phyloP scores from a whole-genome alignment of 2,113 vertebrate genomes.

The Physeter macrocephalus region DNA sequence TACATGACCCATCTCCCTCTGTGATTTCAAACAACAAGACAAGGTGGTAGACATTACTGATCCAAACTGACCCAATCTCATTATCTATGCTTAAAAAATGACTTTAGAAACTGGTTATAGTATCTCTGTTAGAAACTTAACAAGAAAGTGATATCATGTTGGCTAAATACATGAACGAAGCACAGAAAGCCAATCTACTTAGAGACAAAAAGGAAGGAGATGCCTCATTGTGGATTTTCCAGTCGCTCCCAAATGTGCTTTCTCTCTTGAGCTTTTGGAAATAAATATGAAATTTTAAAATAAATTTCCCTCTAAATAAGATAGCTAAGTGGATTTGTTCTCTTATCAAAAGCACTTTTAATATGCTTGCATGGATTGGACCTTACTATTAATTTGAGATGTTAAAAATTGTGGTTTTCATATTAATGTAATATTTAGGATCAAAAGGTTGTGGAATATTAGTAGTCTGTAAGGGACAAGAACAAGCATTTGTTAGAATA shows the following conservation, averaged over 20 bases:
- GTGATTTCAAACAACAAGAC: background rate
- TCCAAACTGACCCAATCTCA: background rate
- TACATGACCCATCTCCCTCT: background rate
- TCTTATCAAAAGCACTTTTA: background rate
- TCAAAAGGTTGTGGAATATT: background rate
- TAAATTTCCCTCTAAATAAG: background rate
- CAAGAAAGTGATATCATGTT: background rate
- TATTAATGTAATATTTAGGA: background rate
- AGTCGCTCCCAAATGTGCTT: background rate
- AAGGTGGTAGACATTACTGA: background rate
- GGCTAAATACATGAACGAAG: background rate
- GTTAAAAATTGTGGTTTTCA: background rate
- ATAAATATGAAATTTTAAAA: background rate
- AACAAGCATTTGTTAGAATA: background rate
- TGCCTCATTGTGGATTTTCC: background rate
- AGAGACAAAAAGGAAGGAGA: background rate
- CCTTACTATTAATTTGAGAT: background rate
- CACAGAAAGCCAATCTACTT: background rate
- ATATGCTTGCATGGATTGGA: constrained; percentile 12
- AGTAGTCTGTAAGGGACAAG: background rate
- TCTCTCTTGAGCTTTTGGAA: background rate
- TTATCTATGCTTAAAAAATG: background rate
- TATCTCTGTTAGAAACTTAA: background rate
- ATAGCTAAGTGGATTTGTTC: background rate
- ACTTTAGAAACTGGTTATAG: background rate